Evolutionary conservation across 1,140 invertebrate genomes (phyloP).

Genomic region (Armadillidium nasatum): DNA sequence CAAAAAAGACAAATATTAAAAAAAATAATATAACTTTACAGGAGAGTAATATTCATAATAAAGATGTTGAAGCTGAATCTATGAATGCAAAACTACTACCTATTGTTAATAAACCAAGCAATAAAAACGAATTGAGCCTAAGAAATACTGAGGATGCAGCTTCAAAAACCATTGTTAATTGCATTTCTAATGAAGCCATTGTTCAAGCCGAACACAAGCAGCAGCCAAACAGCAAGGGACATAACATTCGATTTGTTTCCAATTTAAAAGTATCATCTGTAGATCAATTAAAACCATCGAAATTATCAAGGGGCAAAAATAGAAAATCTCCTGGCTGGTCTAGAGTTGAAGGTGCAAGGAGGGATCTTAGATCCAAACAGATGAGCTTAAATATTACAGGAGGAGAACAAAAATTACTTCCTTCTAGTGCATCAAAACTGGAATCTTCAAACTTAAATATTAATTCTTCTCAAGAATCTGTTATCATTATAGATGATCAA

Average conservation of each 20-base stretch:
- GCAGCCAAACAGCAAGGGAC: neutral
- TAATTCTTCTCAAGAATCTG: neutral
- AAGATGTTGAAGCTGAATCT: too few relatives aligned
- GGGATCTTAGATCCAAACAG: slow-evolving; percentile 17
- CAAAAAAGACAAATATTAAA: neutral
- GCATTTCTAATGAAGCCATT: too few relatives aligned
- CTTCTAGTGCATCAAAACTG: neutral
- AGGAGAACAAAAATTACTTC: neutral
- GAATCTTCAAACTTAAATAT: neutral
- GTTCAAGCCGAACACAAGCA: neutral
- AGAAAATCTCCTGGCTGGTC: slow-evolving; percentile 32
- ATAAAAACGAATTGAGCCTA: too few relatives aligned
- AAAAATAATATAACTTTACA: too few relatives aligned
- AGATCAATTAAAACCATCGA: neutral
- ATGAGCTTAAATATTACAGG: slow-evolving; percentile 25
- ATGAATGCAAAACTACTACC: too few relatives aligned
- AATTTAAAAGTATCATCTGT: neutral
- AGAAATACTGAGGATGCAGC: too few relatives aligned
- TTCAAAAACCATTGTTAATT: too few relatives aligned
- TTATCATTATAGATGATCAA: neutral
- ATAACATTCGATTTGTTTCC: slow-evolving; percentile 22
- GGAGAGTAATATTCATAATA: too few relatives aligned
- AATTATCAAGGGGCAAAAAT: neutral
- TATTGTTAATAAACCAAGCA: too few relatives aligned
- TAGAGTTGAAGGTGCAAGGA: slow-evolving; percentile 19